Base-by-base conservation (phyloP, 1,140 invertebrate genomes). In the Macrobrachium rosenbergii region DNA sequence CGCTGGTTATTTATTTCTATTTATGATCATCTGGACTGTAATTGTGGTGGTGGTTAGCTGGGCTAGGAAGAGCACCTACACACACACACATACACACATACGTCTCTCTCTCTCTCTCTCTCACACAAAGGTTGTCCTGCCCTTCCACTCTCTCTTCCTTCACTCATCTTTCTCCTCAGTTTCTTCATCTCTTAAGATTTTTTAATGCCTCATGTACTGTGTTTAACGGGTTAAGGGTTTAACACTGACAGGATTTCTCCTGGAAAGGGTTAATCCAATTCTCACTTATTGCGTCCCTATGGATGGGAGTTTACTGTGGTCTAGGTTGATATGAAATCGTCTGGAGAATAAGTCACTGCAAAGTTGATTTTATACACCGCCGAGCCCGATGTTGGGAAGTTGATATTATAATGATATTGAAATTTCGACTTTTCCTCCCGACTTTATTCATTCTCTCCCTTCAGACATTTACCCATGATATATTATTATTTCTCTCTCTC, bases 1-100 rank as follows among this genome's bases (percentile, higher is more conserved):
- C 82, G n/a, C 8, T 23, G 82, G 52, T 72, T 76, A 83, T 83
- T 73, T 83, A 83, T 83, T 77, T 83, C 45, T 77, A 77, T 76
- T 77, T 72, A 58, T 83, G 75, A 77, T 58, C 73, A 63, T 72
- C 63, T 17, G 2, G 37, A 45, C 63, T 82, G 80, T 45, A 82
- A 82, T 19, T 58, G 78, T 21, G 58, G 52, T n/a, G 77, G 58
- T 23, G 17, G 59, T 10, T n/a, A 37, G 72, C 21, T 72, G 67
- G 21, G 67, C 37, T 12, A 72, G 67, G 67, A 28, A 12, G 12
- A 12, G 21, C 67, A 28, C 67, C 14, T 37, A 28, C n/a, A 28
- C n/a, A 28, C n/a, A 28, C 16, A 28, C 67, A 16, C 67, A n/a
- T n/a, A 16, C 67, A 16, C 19, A 16, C 19, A 16, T 19, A 16